A percentile compares a stretch with the other conserved stretches of the same genome.
These are phyloP conservation scores for Chiloscyllium plagiosum DNA, from an alignment of 2,113 vertebrate species.

Conservation along the genomic window DNA sequence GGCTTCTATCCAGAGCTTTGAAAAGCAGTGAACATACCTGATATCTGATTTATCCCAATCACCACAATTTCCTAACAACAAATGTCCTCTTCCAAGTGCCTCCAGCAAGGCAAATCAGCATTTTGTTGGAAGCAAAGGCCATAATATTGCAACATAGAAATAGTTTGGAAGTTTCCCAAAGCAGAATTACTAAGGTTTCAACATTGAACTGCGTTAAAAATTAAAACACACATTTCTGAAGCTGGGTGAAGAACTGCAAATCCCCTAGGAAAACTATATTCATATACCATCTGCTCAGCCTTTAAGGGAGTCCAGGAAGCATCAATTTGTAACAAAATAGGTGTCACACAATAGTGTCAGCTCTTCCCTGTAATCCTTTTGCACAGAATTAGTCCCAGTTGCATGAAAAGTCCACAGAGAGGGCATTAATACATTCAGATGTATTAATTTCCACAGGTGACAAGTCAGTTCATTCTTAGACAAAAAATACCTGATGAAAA, in stretches of 20 bases:
- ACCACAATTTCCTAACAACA: background rate
- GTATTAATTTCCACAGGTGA: background rate
- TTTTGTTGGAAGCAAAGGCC: background rate
- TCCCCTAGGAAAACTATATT: background rate
- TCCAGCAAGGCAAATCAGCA: background rate
- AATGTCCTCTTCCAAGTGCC: background rate
- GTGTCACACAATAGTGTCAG: background rate
- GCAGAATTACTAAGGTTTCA: background rate
- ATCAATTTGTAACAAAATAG: slow-evolving; percentile 13
- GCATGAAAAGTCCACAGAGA: background rate
- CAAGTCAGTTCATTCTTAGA: background rate
- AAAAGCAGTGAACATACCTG: background rate
- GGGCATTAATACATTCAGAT: background rate
- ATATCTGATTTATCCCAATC: background rate
- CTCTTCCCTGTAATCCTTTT: background rate
- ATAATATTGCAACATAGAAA: background rate
- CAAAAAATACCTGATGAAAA: background rate
- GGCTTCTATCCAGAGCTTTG: background rate
- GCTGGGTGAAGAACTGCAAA: background rate
- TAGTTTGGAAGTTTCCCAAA: slow-evolving; percentile 6
- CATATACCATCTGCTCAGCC: slow-evolving; percentile 24
- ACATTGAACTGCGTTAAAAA: background rate
- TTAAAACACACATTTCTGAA: slow-evolving; percentile 24
- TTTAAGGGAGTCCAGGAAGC: background rate
- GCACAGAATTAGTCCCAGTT: background rate